These are phyloP conservation scores for Scrobipalpa costella DNA, from an alignment of 2,888 invertebrate genomes.

Conservation along the genomic window DNA sequence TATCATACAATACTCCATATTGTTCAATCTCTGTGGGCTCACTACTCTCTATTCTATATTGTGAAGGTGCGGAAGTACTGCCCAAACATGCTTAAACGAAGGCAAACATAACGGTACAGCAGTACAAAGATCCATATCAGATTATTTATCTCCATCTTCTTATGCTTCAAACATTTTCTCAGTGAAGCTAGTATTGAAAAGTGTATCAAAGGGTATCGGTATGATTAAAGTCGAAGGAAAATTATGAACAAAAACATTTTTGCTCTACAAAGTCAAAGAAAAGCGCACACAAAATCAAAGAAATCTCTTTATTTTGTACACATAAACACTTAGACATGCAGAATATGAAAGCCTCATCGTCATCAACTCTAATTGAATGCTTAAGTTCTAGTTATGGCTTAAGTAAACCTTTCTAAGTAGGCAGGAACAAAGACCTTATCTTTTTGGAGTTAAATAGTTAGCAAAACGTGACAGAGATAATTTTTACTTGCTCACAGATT, in stretches of 20 bases:
- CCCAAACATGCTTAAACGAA: conserved; percentile 49
- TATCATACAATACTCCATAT: conserved; percentile 18
- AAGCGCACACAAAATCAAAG: no score
- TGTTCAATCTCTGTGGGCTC: conserved; percentile 17
- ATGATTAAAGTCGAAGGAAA: no score
- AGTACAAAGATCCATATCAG: conserved; percentile 20
- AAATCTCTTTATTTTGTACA: no score
- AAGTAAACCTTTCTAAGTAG: background rate
- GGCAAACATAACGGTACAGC: conserved; percentile 60
- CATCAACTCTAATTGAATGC: background rate
- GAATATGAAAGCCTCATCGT: background rate
- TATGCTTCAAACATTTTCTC: no score
- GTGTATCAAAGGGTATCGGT: background rate
- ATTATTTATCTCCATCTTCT: background rate
- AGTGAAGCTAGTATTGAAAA: no score
- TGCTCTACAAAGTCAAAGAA: no score
- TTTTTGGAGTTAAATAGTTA: conserved; percentile 62
- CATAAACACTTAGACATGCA: no score
- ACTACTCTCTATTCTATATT: conserved; percentile 34
- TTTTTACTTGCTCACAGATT: conserved; percentile 48
- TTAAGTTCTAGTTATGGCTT: background rate
- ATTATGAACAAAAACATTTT: no score
- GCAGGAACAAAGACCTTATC: conserved; percentile 62
- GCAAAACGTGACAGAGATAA: conserved; percentile 66
- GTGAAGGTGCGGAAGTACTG: conserved; percentile 50